A percentile compares a stretch with the other conserved stretches of the same genome.
Conservation (phyloP, 2,888 invertebrate genomes). For the Barypeithes pellucidus region DNA sequence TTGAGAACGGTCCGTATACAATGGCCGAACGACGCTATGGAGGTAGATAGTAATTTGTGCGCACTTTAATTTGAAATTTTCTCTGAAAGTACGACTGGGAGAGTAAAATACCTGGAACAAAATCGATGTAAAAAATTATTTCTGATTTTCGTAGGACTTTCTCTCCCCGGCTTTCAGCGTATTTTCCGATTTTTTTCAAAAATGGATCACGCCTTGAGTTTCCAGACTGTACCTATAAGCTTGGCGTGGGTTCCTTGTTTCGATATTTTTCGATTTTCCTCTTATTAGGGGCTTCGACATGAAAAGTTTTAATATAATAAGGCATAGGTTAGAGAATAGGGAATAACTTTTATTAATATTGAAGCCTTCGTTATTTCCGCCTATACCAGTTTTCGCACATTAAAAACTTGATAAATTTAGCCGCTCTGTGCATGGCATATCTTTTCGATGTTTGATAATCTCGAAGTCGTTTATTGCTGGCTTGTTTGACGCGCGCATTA, state of each 20-base stretch:
- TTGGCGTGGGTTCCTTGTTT: slow-evolving; percentile 53
- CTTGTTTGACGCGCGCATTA: slow-evolving; percentile 45
- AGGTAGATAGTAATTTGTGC: slow-evolving; percentile 65
- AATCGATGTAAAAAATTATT: slow-evolving; percentile 71
- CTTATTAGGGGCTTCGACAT: slow-evolving; percentile 30
- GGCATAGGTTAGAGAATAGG: slow-evolving; percentile 37
- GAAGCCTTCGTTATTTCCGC: slow-evolving; percentile 1
- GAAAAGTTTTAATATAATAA: slow-evolving; percentile 38
- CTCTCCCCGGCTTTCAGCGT: slow-evolving; percentile 66
- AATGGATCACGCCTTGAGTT: slow-evolving; percentile 45
- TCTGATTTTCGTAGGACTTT: slow-evolving; percentile 69
- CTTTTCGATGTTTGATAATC: slow-evolving; percentile 1
- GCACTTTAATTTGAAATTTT: slow-evolving; percentile 71
- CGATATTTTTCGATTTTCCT: slow-evolving; percentile 53
- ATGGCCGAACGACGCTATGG: slow-evolving; percentile 74
- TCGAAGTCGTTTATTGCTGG: slow-evolving; percentile 20
- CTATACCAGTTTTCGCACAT: slow-evolving; percentile 26
- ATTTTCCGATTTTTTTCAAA: slow-evolving; percentile 60
- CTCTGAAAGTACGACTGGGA: slow-evolving; percentile 71
- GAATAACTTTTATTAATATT: slow-evolving; percentile 44
- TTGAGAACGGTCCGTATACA: slow-evolving; percentile 66
- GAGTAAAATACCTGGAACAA: slow-evolving; percentile 71
- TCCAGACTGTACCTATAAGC: slow-evolving; percentile 52
- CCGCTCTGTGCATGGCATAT: not conserved
- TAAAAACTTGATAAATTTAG: slow-evolving; percentile 32